These are phyloP conservation scores for Parelbella ahira DNA, from an alignment of 2,888 invertebrate species.

Conservation along the genomic window DNA sequence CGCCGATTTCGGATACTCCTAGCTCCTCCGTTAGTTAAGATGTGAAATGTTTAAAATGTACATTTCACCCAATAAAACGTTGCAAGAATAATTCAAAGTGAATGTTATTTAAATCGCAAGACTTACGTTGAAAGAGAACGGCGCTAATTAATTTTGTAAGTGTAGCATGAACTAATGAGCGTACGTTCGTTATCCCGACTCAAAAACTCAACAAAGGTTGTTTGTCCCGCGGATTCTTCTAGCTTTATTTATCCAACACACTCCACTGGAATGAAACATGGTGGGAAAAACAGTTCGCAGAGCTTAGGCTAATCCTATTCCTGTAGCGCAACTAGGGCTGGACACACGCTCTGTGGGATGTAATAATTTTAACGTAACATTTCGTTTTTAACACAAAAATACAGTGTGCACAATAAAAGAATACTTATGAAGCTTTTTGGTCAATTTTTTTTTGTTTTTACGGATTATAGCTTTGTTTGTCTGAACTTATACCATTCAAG, in stretches of 20 bases:
- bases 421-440: too few species aligned
- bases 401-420: too few species aligned
- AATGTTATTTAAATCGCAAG: slow-evolving; percentile 8
- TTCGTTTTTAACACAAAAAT: too few species aligned
- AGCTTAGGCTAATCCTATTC: slow-evolving; percentile 35
- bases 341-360: too few species aligned
- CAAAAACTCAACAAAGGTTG: slow-evolving; percentile 25
- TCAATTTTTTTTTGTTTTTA: too few species aligned
- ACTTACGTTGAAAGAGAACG: slow-evolving; percentile 8
- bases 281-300: slow-evolving; percentile 34
- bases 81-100: too few species aligned
- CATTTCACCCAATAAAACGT: too few species aligned
- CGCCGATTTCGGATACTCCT: too few species aligned
- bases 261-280: slow-evolving; percentile 29
- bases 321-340: slow-evolving; percentile 27
- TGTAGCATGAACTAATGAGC: slow-evolving; percentile 25
- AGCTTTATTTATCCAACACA: slow-evolving; percentile 29
- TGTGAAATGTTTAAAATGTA: too few species aligned
- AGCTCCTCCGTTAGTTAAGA: too few species aligned
- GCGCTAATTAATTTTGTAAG: slow-evolving; percentile 24
- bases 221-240: slow-evolving; percentile 24
- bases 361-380: background rate
- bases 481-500: too few species aligned
- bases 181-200: slow-evolving; percentile 24
- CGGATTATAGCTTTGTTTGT: too few species aligned